phyloP scores from a whole-genome alignment of 2,888 invertebrate species.

The Drosophila prostipennis region DNA sequence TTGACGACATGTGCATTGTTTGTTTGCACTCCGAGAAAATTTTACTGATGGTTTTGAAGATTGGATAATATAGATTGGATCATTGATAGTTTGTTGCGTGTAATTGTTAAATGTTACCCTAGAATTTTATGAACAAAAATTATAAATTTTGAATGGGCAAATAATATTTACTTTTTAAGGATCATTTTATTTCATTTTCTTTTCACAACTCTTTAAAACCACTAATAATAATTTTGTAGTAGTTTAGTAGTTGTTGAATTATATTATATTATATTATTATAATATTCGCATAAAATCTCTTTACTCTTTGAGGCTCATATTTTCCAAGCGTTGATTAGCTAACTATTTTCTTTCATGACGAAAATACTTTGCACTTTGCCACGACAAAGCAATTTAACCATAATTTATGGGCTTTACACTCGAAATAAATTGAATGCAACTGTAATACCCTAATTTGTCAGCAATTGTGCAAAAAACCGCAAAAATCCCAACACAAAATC shows the following conservation, averaged over 20 bases:
- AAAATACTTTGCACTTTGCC: constrained; percentile 16
- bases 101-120: too few species aligned
- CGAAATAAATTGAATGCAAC: constrained; percentile 31
- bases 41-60: not conserved
- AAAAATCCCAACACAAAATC: constrained; percentile 48
- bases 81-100: not conserved
- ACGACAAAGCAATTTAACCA: constrained; percentile 15
- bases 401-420: constrained; percentile 26
- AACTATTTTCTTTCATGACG: constrained; percentile 2
- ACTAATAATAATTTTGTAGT: not conserved
- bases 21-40: constrained; percentile 15
- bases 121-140: too few species aligned
- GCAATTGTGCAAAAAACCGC: constrained; percentile 46
- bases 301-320: not conserved
- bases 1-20: constrained; percentile 15
- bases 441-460: constrained; percentile 54
- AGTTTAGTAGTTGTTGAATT: too few species aligned
- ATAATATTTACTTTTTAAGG: too few species aligned
- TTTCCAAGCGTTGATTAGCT: not conserved
- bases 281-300: not conserved
- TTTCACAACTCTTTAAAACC: not conserved
- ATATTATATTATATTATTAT: not conserved
- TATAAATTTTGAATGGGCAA: too few species aligned
- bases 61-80: not conserved
- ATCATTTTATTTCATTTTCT: not conserved